Conservation (phyloP, 2,888 invertebrate species). For the Drosophila anceps region DNA sequence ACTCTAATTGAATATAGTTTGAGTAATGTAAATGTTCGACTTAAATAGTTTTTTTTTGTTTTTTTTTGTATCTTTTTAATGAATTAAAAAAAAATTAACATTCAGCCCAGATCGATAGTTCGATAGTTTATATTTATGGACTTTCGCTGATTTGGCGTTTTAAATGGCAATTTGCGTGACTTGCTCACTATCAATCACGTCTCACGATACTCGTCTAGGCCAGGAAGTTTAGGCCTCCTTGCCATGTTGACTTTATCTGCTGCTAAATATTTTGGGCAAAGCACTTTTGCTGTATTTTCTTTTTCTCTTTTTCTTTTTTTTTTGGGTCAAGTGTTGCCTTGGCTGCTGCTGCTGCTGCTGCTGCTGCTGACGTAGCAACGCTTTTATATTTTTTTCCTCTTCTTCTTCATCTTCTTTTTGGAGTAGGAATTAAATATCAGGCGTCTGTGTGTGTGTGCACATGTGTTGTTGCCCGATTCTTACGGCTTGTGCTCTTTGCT, state of each 20-base stretch:
- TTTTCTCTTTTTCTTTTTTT: slow-evolving; percentile 31
- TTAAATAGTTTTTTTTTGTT: too few relatives aligned
- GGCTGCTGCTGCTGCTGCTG: slow-evolving; percentile 46
- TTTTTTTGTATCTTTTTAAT: too few relatives aligned
- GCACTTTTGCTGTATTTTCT: slow-evolving; percentile 24
- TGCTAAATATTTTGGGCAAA: slow-evolving; percentile 66
- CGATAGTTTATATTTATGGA: too few relatives aligned
- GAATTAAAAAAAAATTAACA: too few relatives aligned
- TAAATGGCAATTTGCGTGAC: slow-evolving; percentile 1
- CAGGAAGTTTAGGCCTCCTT: slow-evolving; percentile 29
- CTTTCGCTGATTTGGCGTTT: slow-evolving; percentile 7
- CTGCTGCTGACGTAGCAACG: slow-evolving; percentile 73
- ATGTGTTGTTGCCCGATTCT: slow-evolving; percentile 45
- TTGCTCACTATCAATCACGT: slow-evolving; percentile 34
- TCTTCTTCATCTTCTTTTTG: slow-evolving; percentile 36
- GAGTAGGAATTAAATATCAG: slow-evolving; percentile 77
- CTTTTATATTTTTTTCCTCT: slow-evolving; percentile 37
- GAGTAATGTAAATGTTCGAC: too few relatives aligned
- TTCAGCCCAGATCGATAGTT: too few relatives aligned
- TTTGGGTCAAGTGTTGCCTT: slow-evolving; percentile 75
- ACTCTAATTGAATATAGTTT: too few relatives aligned
- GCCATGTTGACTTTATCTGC: slow-evolving; percentile 64
- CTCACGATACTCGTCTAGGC: slow-evolving; percentile 9
- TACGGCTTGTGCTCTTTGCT: slow-evolving; percentile 42
- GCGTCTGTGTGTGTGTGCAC: slow-evolving; percentile 40